Evolutionary conservation across 2,888 invertebrate species (phyloP), one percentile per base, ranked within the genome.

Genomic region (Oscheius sp.): DNA sequence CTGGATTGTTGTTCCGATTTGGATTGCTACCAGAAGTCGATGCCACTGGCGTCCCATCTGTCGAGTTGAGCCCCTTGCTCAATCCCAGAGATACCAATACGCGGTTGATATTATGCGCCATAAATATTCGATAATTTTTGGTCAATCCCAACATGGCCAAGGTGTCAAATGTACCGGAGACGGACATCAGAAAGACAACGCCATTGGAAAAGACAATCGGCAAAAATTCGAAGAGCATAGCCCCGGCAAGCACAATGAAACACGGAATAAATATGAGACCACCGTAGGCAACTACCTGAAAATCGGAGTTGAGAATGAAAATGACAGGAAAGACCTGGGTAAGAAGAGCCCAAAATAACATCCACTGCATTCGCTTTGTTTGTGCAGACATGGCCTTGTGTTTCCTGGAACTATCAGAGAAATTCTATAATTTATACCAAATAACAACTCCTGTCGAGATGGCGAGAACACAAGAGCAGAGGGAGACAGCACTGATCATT

Each of bases 301-400:
- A 35, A 35, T 35, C 5, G 35, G 9, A 6, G 35, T 3, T 35
- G 35, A 35, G 35, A 35, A 9, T 9, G 35, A 9, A 35, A 35
- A 35, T 3, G 35, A 9, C 5, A 9, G 9, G 9, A 35, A 3
- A 9, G 9, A 49, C 49, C 25, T 55, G 55, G 13, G 21, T 25
- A 25, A 55, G 3, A 6, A 55, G 55, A 13, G 55, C 55, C 21
- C 55, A 55, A 23, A 25, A 13, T 6, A 55, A 25, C 12, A 21
- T 55, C 21, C 25, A 13, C 13, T 55, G 55, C 55, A 55, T 55
- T 23, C 55, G 16, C 55, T 55, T 55, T 23, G 55, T 55, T 23
- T 55, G 55, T 7, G 21, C 55, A 2, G 55, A 55, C 55, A 55
- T 55, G 23, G 55, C 21, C 5, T 55, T 55, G 25, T 55, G 55